Evolutionary conservation across 2,888 invertebrate species (phyloP).

Genomic region (Ennomos quercinarius): DNA sequence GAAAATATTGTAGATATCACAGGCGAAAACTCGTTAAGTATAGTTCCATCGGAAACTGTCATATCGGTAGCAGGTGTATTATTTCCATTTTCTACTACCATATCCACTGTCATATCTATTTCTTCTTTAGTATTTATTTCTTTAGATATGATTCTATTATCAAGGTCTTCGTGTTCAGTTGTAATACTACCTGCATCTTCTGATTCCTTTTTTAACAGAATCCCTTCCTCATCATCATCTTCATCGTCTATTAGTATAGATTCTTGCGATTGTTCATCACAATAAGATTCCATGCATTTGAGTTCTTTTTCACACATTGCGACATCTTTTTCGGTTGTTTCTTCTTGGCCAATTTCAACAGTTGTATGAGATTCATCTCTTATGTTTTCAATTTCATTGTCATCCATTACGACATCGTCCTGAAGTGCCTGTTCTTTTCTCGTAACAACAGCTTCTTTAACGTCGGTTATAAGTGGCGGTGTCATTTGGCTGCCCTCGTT

Average conservation of each 20-base stretch:
- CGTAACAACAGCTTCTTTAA: slow-evolving; percentile 11
- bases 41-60: slow-evolving; percentile 1
- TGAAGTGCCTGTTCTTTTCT: neutral
- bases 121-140: neutral
- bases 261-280: slow-evolving; percentile 9
- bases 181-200: too few relatives aligned
- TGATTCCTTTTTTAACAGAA: neutral
- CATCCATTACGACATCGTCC: neutral
- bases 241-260: slow-evolving; percentile 35
- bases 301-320: neutral
- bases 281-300: neutral
- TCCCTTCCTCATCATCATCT: slow-evolving; percentile 12
- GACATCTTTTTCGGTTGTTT: neutral
- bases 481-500: neutral
- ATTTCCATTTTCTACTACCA: neutral
- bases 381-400: neutral
- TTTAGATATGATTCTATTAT: slow-evolving; percentile 11
- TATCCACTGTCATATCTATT: neutral
- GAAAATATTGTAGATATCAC: neutral
- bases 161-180: slow-evolving; percentile 2
- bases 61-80: neutral
- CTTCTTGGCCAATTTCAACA: neutral
- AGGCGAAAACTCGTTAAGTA: neutral
- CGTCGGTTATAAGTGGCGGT: slow-evolving; percentile 15
- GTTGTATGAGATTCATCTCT: neutral